Base-by-base conservation (phyloP, 2,888 invertebrate genomes). In the Sarcophaga carnaria region DNA sequence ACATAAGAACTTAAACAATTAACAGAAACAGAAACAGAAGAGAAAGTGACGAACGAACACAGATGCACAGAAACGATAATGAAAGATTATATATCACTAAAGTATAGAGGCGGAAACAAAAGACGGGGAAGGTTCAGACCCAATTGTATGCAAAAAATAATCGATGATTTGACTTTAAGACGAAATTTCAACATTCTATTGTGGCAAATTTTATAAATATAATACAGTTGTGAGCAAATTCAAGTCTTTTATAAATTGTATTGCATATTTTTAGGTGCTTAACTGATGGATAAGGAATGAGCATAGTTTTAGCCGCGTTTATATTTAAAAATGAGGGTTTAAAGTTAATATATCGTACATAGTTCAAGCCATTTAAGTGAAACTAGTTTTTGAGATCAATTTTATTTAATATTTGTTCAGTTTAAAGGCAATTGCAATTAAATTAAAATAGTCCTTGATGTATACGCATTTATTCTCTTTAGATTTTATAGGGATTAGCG, bases 121-220 rank as follows among this genome's bases (percentile, higher is more conserved):
- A 37, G 37, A 10, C 37, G 10, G 59, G 14, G 22, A 20, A 74
- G 14, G 25, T 60, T 11, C 5, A 78, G 11, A 62, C 11, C 20
- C 49, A 54, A 2, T 3, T 47, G 25, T 27, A n/a, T 72, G 6
- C 22, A 74, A 25, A 74, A 25, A 80, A 67, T 14, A 59, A 74
- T 77, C 67, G 45, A 67, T 59, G 25, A 74, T 72, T 80, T 74
- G 25, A 45, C 47, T 72, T 74, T 25, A 67, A 80, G 71, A 47
- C 66, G 11, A 22, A 71, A 59, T 45, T 25, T 69, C 45, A 62
- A 62, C 45, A 37, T 75, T 69, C 63, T 8, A 22, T 76, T 69
- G 69, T 17, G 20, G 59, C 22, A 74, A 67, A 22, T 62, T 64
- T 27, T 49, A 22, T 25, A 25, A 72, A 59, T 71, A 12, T 3